Base-by-base conservation (phyloP, 2,797 vertebrate species). In the Dryobates pubescens region DNA sequence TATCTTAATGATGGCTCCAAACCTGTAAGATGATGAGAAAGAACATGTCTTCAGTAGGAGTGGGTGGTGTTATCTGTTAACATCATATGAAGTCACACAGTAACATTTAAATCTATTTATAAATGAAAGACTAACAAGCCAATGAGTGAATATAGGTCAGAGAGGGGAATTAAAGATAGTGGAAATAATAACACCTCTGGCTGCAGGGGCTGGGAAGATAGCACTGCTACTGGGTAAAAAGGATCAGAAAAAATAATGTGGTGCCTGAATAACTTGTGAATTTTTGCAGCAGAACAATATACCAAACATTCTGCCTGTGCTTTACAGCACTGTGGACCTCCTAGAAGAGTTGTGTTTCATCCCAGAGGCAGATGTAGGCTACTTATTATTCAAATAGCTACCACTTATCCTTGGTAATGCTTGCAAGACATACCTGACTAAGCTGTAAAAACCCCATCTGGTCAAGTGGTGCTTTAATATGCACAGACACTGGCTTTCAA, bases 41-140 rank as follows among this genome's bases (percentile, higher is more conserved):
- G 64, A 88, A 54, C 89, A 87, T 95, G 93, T 93, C 57, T 81
- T 81, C 75, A 64, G 82, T 82, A 71, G 27, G 59, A 93, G 91
- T 92, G 76, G 87, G 87, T 90, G 80, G 73, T 84, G 88, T 84
- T 89, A 84, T 12, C 71, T 89, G 70, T 76, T 92, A 91, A 61
- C 74, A 47, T 82, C 94, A 79, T 89, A 38, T 57, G 43, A 72
- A 91, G 62, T 93, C 77, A 70, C 72, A 93, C 74, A 83, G 71
- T 90, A 80, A 47, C 69, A 92, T 84, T 86, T 86, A 38, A 84
- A 92, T 78, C 92, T 93, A 68, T 93, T 90, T 94, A 53, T 92
- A 93, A 90, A 36, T 47, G 53, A 82, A 91, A 93, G 38, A 67
- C 68, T 82, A 91, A 86, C 49, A 93, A 70, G 74, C 41, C 86